A percentile compares a stretch with the other conserved stretches of the same genome.
These are phyloP conservation scores for Larimichthys polyactis DNA, from an alignment of 2,113 vertebrate genomes.

Conservation along the genomic window DNA sequence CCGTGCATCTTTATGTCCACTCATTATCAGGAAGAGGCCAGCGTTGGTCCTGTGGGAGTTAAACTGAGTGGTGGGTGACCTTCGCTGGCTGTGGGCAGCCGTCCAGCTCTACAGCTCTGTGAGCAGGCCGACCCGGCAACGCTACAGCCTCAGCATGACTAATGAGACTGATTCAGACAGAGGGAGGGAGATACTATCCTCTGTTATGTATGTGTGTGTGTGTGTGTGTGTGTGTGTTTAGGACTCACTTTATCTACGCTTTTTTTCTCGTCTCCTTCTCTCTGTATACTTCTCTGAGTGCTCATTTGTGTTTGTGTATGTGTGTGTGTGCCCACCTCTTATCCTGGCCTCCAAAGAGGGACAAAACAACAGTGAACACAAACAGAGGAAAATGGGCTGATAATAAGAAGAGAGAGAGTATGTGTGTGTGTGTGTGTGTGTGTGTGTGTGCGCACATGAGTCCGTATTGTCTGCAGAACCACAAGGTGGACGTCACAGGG, in stretches of 20 bases:
- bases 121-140: constrained; percentile 58
- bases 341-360: constrained; percentile 50
- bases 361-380: constrained; percentile 51
- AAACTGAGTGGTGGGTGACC: constrained; percentile 72
- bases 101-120: constrained; percentile 71
- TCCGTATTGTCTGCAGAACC: constrained; percentile 45
- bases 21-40: constrained; percentile 55
- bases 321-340: constrained; percentile 42
- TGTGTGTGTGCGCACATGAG: not conserved
- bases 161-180: constrained; percentile 75
- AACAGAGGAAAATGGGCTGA: constrained; percentile 58
- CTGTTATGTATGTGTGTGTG: constrained; percentile 13
- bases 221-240: constrained; percentile 39
- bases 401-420: constrained; percentile 44
- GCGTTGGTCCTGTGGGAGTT: constrained; percentile 51
- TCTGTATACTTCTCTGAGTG: constrained; percentile 15
- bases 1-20: constrained; percentile 32
- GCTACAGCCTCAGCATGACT: constrained; percentile 71
- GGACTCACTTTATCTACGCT: constrained; percentile 46
- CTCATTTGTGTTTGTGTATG: constrained; percentile 28
- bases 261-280: constrained; percentile 8
- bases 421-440: constrained; percentile 14
- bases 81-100: constrained; percentile 66
- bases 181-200: constrained; percentile 58
- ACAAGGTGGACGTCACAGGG: constrained; percentile 56